phyloP scores from a whole-genome alignment of 2,888 invertebrate genomes.

The Hydrotaea cyrtoneurina region DNA sequence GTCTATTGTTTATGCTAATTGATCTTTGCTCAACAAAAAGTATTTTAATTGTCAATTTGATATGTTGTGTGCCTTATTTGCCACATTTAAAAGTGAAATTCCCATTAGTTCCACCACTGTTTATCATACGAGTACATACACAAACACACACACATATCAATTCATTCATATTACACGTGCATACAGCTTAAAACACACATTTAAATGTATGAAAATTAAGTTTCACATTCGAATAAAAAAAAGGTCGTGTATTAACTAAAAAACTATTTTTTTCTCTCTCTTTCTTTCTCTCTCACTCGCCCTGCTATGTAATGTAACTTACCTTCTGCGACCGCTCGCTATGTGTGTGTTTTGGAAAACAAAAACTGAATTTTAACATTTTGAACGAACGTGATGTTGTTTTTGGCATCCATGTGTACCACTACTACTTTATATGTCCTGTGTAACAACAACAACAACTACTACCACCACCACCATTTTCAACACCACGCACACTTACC shows the following conservation, averaged over 20 bases:
- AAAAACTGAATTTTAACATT: conserved; percentile 58
- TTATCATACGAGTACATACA: background rate
- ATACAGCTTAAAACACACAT: conserved; percentile 54
- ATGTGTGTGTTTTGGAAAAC: conserved; percentile 39
- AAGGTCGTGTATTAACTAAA: conserved; percentile 50
- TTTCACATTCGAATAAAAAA: conserved; percentile 53
- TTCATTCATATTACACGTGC: conserved; percentile 50
- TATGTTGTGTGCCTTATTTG: background rate
- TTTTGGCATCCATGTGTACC: conserved; percentile 57
- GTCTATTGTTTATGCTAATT: too few relatives aligned
- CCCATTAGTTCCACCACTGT: background rate
- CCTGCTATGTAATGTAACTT: background rate
- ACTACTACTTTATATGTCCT: conserved; percentile 41
- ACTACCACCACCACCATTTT: conserved; percentile 28
- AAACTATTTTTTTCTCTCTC: conserved; percentile 51
- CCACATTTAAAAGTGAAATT: background rate
- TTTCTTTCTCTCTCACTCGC: conserved; percentile 46
- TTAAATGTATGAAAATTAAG: conserved; percentile 50
- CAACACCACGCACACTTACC: conserved; percentile 21
- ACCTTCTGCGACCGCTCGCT: background rate
- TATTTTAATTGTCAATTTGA: too few relatives aligned
- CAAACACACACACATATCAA: conserved; percentile 56
- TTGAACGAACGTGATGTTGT: conserved; percentile 53
- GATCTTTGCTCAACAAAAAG: too few relatives aligned
- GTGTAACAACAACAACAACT: conserved; percentile 17